A percentile compares a stretch with the other conserved stretches of the same genome.
phyloP scores from a whole-genome alignment of 2,797 vertebrate genomes.

The Halcyon chelicuti region DNA sequence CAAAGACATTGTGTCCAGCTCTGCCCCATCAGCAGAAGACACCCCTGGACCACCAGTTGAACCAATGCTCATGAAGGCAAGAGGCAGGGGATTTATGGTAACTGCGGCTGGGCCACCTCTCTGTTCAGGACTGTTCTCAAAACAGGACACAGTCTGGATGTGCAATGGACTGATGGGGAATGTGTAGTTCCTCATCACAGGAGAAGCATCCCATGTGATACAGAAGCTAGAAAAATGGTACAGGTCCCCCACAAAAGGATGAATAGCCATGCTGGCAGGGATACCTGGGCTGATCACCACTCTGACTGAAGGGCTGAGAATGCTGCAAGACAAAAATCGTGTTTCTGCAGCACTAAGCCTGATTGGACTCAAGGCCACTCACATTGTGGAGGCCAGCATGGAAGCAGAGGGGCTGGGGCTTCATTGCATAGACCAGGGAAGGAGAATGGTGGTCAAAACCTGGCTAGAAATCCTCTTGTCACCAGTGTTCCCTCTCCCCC shows the following conservation, averaged over 20 bases:
- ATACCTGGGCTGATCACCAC: not conserved
- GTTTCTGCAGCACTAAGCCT: not conserved
- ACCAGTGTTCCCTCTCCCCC: not conserved
- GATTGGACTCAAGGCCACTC: not conserved
- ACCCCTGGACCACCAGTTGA: not conserved
- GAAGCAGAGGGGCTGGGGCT: not conserved
- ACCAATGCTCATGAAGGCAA: not conserved
- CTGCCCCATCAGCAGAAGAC: not conserved
- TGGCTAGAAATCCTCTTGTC: not conserved
- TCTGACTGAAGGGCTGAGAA: not conserved
- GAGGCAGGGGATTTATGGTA: not conserved
- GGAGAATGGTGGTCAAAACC: not conserved
- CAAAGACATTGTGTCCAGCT: not conserved
- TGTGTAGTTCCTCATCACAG: not conserved
- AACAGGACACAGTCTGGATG: not conserved
- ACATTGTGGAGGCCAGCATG: not conserved
- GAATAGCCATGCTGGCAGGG: fast-evolving
- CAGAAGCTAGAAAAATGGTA: not conserved
- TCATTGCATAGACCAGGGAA: not conserved
- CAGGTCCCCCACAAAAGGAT: not conserved
- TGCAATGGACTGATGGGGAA: not conserved
- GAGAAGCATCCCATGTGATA: not conserved
- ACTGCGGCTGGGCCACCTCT: not conserved
- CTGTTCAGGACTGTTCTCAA: not conserved
- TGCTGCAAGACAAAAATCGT: not conserved